Conservation (phyloP, 2,797 vertebrate genomes). For the Mallotus villosus region DNA sequence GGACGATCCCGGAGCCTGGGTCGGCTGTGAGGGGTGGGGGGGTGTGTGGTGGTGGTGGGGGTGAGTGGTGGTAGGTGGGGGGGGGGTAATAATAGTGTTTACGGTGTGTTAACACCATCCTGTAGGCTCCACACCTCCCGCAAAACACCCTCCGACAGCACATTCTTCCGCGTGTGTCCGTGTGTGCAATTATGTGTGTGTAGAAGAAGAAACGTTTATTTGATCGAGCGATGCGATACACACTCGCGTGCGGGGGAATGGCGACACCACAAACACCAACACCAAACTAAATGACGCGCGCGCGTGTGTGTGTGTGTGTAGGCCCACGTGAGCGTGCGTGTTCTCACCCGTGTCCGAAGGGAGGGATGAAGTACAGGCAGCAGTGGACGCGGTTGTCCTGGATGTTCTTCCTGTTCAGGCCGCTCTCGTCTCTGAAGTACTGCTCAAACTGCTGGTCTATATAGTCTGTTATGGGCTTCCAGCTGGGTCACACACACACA, state of each 20-base stretch:
- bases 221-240: too few relatives aligned
- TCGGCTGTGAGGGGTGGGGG: neutral
- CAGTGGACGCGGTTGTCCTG: slow-evolving; percentile 98
- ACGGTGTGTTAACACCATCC: neutral
- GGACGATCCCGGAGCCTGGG: too few relatives aligned
- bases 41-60: neutral
- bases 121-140: neutral
- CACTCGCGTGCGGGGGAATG: neutral
- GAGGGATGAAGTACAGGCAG: slow-evolving; percentile 97
- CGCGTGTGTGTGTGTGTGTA: too few relatives aligned
- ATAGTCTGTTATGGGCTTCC: slow-evolving; percentile 97
- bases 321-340: too few relatives aligned
- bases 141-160: neutral
- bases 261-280: neutral
- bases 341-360: slow-evolving; percentile 92
- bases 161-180: slow-evolving; percentile 9
- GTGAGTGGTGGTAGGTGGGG: neutral
- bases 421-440: slow-evolving; percentile 97
- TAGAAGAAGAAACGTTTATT: neutral
- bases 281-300: too few relatives aligned
- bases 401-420: slow-evolving; percentile 97
- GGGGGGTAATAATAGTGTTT: slow-evolving; percentile 1
- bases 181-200: slow-evolving; percentile 4
- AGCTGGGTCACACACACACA: slow-evolving; percentile 74
- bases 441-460: slow-evolving; percentile 99